Base-by-base conservation (phyloP, 1,140 invertebrate species). In the Sycophaga agraensis region DNA sequence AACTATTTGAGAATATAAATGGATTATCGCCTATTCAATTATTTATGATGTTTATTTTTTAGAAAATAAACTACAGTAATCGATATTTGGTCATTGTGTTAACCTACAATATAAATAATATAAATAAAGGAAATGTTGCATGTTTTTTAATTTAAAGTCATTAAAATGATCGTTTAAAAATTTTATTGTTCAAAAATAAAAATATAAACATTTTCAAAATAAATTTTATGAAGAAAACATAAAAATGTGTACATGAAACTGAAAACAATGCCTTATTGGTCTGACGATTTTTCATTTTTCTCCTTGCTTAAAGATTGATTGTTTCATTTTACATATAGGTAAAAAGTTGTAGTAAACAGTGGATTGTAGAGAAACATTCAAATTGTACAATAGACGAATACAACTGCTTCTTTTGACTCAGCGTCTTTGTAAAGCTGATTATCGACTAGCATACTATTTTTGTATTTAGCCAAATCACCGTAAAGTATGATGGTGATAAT, bases 171-270 rank as follows among this genome's bases (percentile, higher is more conserved):
- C 6, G 43, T 60, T 34, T 22, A 6, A 50, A 45, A 56, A 11
- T 62, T 40, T 56, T 62, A 62, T 62, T 62, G 35, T 28, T 61
- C 43, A 48, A 61, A 51, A 46, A 50, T 56, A 50, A 55, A 62
- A 62, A 62, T 56, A 56, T 56, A 42, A 56, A 56, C 34, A 50
- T 40, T 56, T 56, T 9, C 9, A 40, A 56, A 55, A 49, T 22
- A 56, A 54, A 9, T 40, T n/a, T 40, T 16, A 19, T 49, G 35
- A 40, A 56, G 19, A 56, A 48, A 61, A 54, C n/a, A 54, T n/a
- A n/a, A 37, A 48, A 6, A 54, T 43, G 31, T 46, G 48, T 37
- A 26, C 1, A 54, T 28, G 16, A 11, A 61, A 54, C 2, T 54
- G 8, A 39, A 54, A 26, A n/a, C 51, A 62, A 56, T 54, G 31